Percentiles rank a stretch among this genome's conserved stretches.
Evolutionary conservation across 2,113 vertebrate genomes (phyloP).

Genomic region (human (Homo sapiens)): GRCh38 chr18:28413001-28413500

Average conservation of each 20-base stretch:
- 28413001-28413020: slow-evolving; percentile 53
- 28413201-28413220: neutral
- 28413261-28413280: neutral
- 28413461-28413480: no score
- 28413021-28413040: slow-evolving; percentile 75
- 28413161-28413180: neutral
- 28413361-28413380: neutral
- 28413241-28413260: neutral
- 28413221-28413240: neutral
- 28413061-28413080: slow-evolving; percentile 67
- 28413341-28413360: neutral
- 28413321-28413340: neutral
- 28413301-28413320: neutral
- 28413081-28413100: slow-evolving; percentile 48
- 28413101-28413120: slow-evolving; percentile 75
- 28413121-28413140: slow-evolving; percentile 77
- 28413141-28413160: slow-evolving; percentile 16
- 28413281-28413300: neutral
- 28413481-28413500: neutral
- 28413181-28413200: neutral
- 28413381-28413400: neutral
- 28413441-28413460: neutral
- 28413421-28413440: neutral
- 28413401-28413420: neutral
- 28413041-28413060: slow-evolving; percentile 68